Conservation (phyloP, 2,113 vertebrate species). For the Catagonus wagneri region DNA sequence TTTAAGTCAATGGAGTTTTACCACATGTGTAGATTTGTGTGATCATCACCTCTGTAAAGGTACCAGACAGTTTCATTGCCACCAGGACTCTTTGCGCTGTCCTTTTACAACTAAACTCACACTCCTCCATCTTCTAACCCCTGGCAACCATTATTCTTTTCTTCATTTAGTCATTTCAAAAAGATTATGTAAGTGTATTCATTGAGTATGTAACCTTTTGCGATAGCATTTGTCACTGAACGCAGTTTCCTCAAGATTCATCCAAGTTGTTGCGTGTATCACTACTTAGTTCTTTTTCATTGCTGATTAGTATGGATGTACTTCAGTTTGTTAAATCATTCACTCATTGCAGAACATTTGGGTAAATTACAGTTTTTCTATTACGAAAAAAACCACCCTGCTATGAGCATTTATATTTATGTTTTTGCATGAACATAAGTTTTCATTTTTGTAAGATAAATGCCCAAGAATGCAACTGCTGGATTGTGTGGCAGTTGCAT, state of each 20-base stretch:
- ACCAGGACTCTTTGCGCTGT: background rate
- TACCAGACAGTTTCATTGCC: background rate
- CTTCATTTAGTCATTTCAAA: slow-evolving; percentile 11
- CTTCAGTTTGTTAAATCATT: background rate
- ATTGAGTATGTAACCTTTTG: background rate
- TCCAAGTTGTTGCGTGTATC: background rate
- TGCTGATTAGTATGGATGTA: background rate
- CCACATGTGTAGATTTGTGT: background rate
- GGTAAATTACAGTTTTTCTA: background rate
- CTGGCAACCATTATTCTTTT: background rate
- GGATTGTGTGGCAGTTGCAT: background rate
- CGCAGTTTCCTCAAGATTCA: background rate
- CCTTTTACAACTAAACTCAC: background rate
- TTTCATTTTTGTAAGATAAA: background rate
- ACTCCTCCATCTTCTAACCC: background rate
- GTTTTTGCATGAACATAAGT: background rate
- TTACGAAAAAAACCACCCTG: background rate
- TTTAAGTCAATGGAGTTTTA: background rate
- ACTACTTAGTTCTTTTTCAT: background rate
- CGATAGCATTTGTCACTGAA: background rate
- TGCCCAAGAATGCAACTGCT: background rate
- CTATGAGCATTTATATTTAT: background rate
- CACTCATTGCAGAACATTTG: background rate
- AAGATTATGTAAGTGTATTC: background rate
- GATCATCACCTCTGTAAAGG: background rate